Base-by-base conservation (phyloP, 2,113 vertebrate genomes). In the Perca schrenkii region DNA sequence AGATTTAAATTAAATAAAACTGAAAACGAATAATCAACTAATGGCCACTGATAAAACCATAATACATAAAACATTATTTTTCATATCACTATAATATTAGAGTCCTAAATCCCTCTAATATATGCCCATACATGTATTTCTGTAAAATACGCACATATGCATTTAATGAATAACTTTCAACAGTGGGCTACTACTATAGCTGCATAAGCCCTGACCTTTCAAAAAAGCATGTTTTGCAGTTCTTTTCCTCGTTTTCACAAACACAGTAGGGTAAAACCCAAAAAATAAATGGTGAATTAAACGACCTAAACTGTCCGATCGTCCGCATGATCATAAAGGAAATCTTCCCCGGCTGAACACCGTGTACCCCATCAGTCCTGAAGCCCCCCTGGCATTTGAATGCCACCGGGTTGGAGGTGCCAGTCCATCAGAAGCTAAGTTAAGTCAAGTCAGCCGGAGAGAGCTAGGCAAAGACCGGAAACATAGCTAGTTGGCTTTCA, bases 361-460 rank as follows among this genome's bases (percentile, higher is more conserved):
- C 71, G 79, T 85, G 68, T 66, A 79, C 68, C 79, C 49, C 83
- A 74, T 57, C 85, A 85, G 66, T 67, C 77, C 82, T 40, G 77
- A 56, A 84, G 72, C 82, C 36, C 83, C 81, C 62, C 79, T 80
- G 69, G 50, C 73, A 69, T 78, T 54, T 81, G 87, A 91, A 91
- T 89, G 89, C 88, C 91, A 84, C 84, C 87, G 83, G 79, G 71
- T 77, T 67, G 75, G 74, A 86, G 76, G 64, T 93, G 90, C 80
- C 87, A 92, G 91, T 79, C 85, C 61, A 19, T 46, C 56, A 63
- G 49, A 43, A 53, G 64, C 60, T 17, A 19, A 31, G 80, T 85
- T 25, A 90, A 34, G 82, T 85, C 36, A 90, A 93, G 88, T 25
- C 50, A 22, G 12, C 25, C 53, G 0, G 12, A 49, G 21, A 13